Conservation (phyloP, 2,888 invertebrate species). For the Polia nebulosa region DNA sequence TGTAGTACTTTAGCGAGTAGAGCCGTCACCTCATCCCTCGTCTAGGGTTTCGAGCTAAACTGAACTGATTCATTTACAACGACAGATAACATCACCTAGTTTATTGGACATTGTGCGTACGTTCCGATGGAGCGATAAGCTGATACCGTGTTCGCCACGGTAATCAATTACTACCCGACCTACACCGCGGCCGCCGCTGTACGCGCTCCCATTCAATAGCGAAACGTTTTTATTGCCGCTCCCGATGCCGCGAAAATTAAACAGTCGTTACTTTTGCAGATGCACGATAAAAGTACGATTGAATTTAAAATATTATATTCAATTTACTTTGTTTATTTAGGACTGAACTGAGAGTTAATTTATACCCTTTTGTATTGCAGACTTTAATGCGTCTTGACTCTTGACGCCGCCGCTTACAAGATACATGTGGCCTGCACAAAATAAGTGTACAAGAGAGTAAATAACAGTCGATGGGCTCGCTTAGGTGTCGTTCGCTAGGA, state of each 20-base stretch:
- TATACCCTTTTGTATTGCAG: conserved; percentile 51
- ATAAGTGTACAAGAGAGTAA: conserved; percentile 35
- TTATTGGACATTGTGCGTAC: conserved; percentile 89
- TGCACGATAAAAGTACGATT: conserved; percentile 79
- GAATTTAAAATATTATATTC: conserved; percentile 75
- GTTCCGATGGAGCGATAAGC: conserved; percentile 83
- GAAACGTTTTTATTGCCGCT: conserved; percentile 83
- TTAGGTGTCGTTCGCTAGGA: conserved; percentile 52
- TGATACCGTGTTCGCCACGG: conserved; percentile 82
- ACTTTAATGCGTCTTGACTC: conserved; percentile 36
- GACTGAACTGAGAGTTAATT: conserved; percentile 61
- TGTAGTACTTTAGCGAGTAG: conserved; percentile 38
- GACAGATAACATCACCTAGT: conserved; percentile 86
- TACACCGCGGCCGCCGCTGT: conserved; percentile 70
- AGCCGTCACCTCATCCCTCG: conserved; percentile 57
- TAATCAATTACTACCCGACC: conserved; percentile 86
- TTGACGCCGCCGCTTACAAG: conserved; percentile 9
- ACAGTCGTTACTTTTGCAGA: conserved; percentile 80
- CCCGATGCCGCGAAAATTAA: conserved; percentile 82
- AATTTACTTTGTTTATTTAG: conserved; percentile 77
- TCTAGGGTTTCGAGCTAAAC: conserved; percentile 69
- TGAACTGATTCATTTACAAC: conserved; percentile 88
- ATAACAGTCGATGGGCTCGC: conserved; percentile 40
- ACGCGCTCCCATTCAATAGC: conserved; percentile 78
- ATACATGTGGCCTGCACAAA: conserved; percentile 28